Base-by-base conservation (phyloP, 2,797 vertebrate genomes). In the Premnoplex brunnescens region DNA sequence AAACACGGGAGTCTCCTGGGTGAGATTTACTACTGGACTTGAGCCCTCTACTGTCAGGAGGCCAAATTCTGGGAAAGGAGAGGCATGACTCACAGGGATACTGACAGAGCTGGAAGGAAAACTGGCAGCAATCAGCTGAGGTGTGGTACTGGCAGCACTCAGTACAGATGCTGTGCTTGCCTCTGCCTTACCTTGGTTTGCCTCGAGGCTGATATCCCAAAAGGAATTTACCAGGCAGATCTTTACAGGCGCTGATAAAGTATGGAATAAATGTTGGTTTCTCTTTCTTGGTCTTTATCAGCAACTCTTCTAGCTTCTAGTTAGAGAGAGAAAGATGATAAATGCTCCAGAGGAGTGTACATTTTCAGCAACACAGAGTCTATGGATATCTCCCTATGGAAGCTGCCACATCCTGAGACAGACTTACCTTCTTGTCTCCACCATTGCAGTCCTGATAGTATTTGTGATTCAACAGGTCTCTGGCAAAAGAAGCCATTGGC, bases 241-340 rank as follows among this genome's bases (percentile, higher is more conserved):
- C 99, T 98, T 98, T 99, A 97, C 99, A 99, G 59, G 99, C 99
- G 46, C 99, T 99, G 92, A 99, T 97, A 89, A 98, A 99, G 96
- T 99, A 99, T 26, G 99, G 99, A 97, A 99, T 99, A 96, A 99
- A 99, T 13, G 99, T 99, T 26, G 99, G 99, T 94, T 99, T 99
- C 97, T 99, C 99, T 94, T 99, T 98, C 98, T 99, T 99, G 56
- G 98, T 97, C 97, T 98, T 99, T 95, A 99, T 85, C 88, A 99
- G 97, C 34, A 99, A 94, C 93, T 99, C 99, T 97, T 99, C 99
- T 98, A 99, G 99, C 98, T 99, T 99, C 99, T 99, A 93, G 90
- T 88, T 14, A 67, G 21, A 59, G 54, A 74, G 26, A 77, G 23
- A 82, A n/a, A 59, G 14, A 85, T 68, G 10, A 46, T 5, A 91